These are phyloP conservation scores for Drosophila gunungcola DNA, from an alignment of 1,140 invertebrate species.

Conservation along the genomic window DNA sequence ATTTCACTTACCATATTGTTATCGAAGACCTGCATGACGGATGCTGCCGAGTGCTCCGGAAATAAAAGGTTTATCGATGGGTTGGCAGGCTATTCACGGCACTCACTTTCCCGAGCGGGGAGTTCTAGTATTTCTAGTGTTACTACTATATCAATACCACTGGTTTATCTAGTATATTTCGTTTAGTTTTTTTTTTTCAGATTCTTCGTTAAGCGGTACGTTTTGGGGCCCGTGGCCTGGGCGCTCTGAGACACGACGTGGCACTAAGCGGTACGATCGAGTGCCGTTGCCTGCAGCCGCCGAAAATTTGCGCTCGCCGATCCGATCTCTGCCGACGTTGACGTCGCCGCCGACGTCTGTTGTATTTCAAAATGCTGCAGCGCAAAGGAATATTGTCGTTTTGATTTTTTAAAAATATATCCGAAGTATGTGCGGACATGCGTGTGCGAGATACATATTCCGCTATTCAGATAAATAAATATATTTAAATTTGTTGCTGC, in stretches of 20 bases:
- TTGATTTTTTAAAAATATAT: conserved; percentile 83
- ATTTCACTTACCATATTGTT: conserved; percentile 77
- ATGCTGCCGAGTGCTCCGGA: conserved; percentile 3
- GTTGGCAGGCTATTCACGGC: conserved; percentile 1
- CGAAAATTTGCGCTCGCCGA: conserved; percentile 14
- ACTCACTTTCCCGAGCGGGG: conserved; percentile 60
- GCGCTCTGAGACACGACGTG: conserved; percentile 75
- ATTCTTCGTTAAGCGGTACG: conserved; percentile 4
- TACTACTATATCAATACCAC: too few relatives aligned
- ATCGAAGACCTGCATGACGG: conserved; percentile 80
- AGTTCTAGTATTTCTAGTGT: neutral
- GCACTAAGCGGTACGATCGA: conserved; percentile 62
- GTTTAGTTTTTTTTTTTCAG: neutral
- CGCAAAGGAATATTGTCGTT: conserved; percentile 57
- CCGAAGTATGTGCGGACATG: conserved; percentile 43
- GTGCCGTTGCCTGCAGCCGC: conserved; percentile 55
- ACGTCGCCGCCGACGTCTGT: conserved; percentile 41
- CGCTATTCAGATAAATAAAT: conserved; percentile 42
- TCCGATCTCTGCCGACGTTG: conserved; percentile 16
- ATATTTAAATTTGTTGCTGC: conserved; percentile 33
- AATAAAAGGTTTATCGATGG: neutral
- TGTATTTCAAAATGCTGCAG: conserved; percentile 81
- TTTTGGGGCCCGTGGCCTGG: conserved; percentile 62
- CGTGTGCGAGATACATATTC: conserved; percentile 46
- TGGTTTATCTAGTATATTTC: too few relatives aligned